Percentiles rank a stretch among this genome's conserved stretches.
Evolutionary conservation across 1,140 invertebrate genomes (phyloP).

Genomic region (Pogonomyrmex californicus): DNA sequence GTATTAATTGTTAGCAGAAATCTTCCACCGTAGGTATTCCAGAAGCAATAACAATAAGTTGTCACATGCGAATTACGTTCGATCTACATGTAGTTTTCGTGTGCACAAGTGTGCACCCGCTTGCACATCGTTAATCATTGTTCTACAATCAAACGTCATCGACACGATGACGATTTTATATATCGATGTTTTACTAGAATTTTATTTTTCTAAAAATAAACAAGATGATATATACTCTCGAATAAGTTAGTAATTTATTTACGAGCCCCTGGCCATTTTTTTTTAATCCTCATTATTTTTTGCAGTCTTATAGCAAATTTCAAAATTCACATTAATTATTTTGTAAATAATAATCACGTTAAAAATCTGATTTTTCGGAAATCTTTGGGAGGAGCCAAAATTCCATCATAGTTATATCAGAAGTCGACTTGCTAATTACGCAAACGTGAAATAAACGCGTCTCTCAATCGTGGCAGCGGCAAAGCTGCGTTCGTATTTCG

Average conservation of each 20-base stretch:
- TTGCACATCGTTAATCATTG: not conserved
- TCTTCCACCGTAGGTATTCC: not conserved
- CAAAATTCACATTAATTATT: too few species aligned
- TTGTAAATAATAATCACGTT: too few species aligned
- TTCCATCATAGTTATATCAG: not conserved
- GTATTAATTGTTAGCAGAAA: slow-evolving; percentile 14
- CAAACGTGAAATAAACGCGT: not conserved
- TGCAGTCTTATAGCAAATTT: too few species aligned
- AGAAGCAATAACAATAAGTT: not conserved
- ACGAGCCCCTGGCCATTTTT: too few species aligned
- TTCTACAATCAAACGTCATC: slow-evolving; percentile 3
- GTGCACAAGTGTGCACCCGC: not conserved
- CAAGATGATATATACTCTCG: not conserved
- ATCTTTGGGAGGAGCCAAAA: not conserved
- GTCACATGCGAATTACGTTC: not conserved
- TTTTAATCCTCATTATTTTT: too few species aligned
- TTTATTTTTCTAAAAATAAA: not conserved
- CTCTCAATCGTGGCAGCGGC: not conserved
- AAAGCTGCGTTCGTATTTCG: not conserved
- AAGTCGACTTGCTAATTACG: not conserved
- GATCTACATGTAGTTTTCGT: not conserved
- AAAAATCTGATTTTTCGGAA: not conserved
- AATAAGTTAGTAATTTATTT: not conserved
- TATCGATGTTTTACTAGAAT: not conserved
- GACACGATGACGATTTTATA: not conserved